phyloP scores from a whole-genome alignment of 2,113 vertebrate genomes.

The Oreochromis niloticus region DNA sequence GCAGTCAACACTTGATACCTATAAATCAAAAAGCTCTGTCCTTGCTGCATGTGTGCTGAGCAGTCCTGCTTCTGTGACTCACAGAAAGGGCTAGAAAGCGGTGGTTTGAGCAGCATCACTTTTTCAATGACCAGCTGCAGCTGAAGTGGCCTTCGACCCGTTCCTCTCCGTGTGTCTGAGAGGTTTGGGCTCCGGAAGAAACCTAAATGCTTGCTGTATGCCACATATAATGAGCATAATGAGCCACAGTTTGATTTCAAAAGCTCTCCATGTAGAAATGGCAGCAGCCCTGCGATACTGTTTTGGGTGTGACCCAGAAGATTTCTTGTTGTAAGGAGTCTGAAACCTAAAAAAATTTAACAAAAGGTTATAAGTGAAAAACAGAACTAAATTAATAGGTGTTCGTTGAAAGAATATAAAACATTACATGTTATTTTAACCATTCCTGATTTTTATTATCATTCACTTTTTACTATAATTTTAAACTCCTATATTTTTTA shows the following conservation, averaged over 20 bases:
- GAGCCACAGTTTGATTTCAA: background rate
- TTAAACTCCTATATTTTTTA: background rate
- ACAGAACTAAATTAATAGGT: background rate
- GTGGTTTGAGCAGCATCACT: constrained; percentile 21
- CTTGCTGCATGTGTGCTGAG: background rate
- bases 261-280: background rate
- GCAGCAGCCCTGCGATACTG: background rate
- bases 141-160: constrained; percentile 49
- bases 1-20: constrained; percentile 21
- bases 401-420: background rate
- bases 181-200: constrained; percentile 29
- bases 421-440: background rate
- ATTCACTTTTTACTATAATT: background rate
- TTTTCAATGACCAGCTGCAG: constrained; percentile 54
- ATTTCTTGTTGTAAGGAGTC: background rate
- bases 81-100: background rate
- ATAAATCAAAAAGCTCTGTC: constrained; percentile 30
- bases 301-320: background rate
- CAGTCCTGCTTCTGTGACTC: constrained; percentile 3
- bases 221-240: constrained; percentile 18
- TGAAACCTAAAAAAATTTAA: background rate
- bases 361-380: background rate
- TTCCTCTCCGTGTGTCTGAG: constrained; percentile 12
- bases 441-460: background rate
- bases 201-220: constrained; percentile 31